phyloP scores from a whole-genome alignment of 2,888 invertebrate genomes.

The Nomada hirtipes region DNA sequence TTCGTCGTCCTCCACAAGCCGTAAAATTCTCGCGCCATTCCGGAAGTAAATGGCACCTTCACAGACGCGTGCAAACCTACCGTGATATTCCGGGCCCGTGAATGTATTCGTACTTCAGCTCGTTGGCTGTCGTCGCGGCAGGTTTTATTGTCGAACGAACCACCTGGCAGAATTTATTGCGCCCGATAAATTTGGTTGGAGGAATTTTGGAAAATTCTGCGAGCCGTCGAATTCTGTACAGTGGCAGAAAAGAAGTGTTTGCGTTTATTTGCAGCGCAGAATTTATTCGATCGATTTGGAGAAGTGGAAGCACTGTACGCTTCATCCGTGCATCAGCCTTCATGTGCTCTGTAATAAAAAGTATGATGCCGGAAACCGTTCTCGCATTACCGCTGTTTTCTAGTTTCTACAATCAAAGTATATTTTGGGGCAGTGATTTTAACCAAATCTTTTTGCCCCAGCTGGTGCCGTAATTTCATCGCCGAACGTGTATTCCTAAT shows the following conservation, averaged over 20 bases:
- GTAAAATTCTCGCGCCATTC: conserved; percentile 11
- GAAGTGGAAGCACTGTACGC: conserved; percentile 6
- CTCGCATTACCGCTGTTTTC: conserved; percentile 10
- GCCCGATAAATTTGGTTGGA: conserved; percentile 24
- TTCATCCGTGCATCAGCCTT: conserved; percentile 3
- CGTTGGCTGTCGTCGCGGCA: not conserved
- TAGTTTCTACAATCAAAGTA: not conserved
- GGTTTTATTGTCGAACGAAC: not conserved
- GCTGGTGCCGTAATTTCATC: no score
- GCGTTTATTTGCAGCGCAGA: conserved; percentile 3
- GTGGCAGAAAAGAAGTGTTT: conserved; percentile 10
- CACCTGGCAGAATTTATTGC: not conserved
- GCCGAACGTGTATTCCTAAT: no score
- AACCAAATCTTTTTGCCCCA: no score
- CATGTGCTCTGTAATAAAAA: conserved; percentile 17
- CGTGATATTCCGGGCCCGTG: not conserved
- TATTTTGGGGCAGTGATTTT: not conserved
- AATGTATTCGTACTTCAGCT: not conserved
- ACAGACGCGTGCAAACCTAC: not conserved
- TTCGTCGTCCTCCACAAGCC: not conserved
- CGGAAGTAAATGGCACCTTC: not conserved
- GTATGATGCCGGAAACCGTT: not conserved
- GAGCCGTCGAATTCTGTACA: not conserved
- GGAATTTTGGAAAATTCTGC: conserved; percentile 25
- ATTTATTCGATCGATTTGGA: conserved; percentile 40